These are phyloP conservation scores for Aplodontia rufa DNA, from an alignment of 2,113 vertebrate genomes.

Conservation along the genomic window DNA sequence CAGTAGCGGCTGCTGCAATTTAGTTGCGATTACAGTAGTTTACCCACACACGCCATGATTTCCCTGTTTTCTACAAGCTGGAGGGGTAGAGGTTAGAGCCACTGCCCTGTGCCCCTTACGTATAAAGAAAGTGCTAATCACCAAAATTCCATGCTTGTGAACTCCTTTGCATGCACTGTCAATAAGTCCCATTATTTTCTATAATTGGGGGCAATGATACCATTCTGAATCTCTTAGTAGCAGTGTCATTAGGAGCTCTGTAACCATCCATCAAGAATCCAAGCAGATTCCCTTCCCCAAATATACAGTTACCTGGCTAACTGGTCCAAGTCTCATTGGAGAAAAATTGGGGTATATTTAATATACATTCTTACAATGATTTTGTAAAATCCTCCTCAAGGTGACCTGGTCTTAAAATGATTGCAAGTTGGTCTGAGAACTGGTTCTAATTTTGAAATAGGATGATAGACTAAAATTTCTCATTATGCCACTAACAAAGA, in stretches of 20 bases:
- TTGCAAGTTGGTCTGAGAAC: not conserved
- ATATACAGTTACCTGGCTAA: not conserved
- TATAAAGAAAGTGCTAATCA: not conserved
- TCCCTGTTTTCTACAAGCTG: not conserved
- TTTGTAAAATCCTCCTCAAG: not conserved
- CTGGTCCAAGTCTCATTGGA: not conserved
- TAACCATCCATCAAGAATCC: not conserved
- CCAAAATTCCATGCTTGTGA: not conserved
- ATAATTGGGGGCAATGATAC: not conserved
- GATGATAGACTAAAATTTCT: not conserved
- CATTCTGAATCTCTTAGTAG: not conserved
- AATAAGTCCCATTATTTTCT: not conserved
- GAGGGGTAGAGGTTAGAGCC: not conserved
- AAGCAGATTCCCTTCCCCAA: not conserved
- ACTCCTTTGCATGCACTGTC: not conserved
- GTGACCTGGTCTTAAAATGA: not conserved
- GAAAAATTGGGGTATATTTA: not conserved
- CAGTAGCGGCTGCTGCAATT: not conserved
- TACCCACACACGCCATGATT: not conserved
- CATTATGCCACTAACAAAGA: not conserved
- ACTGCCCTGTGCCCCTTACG: not conserved
- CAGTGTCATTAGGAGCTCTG: not conserved
- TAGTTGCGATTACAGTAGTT: not conserved
- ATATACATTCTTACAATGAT: not conserved
- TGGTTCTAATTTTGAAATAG: not conserved